Evolutionary conservation across 2,888 invertebrate species (phyloP), one percentile per base, ranked within the genome.

Genomic region (Aphrophora alni): DNA sequence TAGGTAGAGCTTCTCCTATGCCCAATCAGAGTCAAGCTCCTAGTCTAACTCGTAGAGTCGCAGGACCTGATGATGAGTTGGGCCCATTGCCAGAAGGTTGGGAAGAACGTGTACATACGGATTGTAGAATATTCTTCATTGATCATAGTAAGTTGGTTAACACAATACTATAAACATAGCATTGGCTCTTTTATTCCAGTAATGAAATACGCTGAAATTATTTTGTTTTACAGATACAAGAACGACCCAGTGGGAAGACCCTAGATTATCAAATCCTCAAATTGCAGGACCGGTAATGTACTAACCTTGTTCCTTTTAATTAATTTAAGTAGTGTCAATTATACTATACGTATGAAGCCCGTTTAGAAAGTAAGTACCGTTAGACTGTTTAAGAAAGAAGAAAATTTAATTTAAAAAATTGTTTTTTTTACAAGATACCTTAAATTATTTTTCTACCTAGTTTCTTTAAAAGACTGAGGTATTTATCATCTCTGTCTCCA

Each of bases 191-290:
- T n/a, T 33, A 33, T 33, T 33, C 3, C 33, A 33, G 3, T 44
- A 2, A 72, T 12, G n/a, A 2, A 17, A 27, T 33, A 44, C 24
- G 28, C 44, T 81, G 27, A 44, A 69, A 21, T 12, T 26, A 59
- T 72, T 51, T 25, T 70, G 27, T 83, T 83, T 83, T 86, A 81
- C 88, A 98, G 98, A 97, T 90, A 97, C 97, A 0, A 93, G 97
- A 87, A 96, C 95, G 84, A 99, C 99, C 21, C 98, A 99, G 87
- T 99, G 99, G 99, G 99, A 99, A 89, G 99, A 99, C 92, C 99
- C 99, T 70, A 92, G 99, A 84, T 91, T 99, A 88, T 97, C 96
- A 79, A 97, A 97, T 92, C 97, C 97, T 82, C 95, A 96, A 89
- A 97, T 99, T 87, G 98, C 98, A 84, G 99, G 99, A 68, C 98